These are phyloP conservation scores for Eubasilissa splendida DNA, from an alignment of 2,888 invertebrate species.

Conservation along the genomic window DNA sequence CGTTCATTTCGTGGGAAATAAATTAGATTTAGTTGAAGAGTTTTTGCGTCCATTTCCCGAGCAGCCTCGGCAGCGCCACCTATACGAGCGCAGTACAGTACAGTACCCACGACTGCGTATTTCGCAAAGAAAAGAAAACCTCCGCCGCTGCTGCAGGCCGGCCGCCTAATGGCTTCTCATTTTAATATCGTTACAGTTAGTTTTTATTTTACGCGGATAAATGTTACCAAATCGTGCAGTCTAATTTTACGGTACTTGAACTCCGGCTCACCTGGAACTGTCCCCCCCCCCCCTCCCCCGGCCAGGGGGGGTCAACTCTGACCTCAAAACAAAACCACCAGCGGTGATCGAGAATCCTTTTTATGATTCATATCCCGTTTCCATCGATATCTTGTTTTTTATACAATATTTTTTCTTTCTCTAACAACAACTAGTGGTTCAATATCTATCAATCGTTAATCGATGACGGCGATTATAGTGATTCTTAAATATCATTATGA, in stretches of 20 bases:
- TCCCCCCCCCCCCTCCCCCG: conserved; percentile 44
- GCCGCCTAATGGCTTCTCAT: conserved; percentile 46
- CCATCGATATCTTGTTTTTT: too few relatives aligned
- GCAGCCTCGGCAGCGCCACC: neutral
- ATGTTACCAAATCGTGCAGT: conserved; percentile 58
- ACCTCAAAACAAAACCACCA: neutral
- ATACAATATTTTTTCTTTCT: too few relatives aligned
- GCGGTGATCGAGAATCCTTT: neutral
- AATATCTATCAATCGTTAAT: too few relatives aligned
- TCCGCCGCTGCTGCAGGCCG: conserved; percentile 23
- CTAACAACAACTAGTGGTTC: too few relatives aligned
- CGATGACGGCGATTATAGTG: too few relatives aligned
- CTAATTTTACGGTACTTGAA: conserved; percentile 59
- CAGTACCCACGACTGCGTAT: neutral
- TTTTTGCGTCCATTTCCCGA: neutral
- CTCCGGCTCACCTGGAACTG: conserved; percentile 54
- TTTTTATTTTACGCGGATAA: conserved; percentile 55
- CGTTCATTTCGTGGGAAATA: neutral
- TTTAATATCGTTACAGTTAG: conserved; percentile 51
- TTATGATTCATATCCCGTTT: neutral
- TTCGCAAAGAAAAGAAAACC: conserved; percentile 26
- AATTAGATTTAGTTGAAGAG: neutral
- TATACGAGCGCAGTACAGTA: too few relatives aligned
- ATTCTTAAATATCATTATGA: too few relatives aligned
- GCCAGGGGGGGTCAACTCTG: neutral